Conservation (phyloP, 2,797 vertebrate genomes). For the Capromys pilorides region DNA sequence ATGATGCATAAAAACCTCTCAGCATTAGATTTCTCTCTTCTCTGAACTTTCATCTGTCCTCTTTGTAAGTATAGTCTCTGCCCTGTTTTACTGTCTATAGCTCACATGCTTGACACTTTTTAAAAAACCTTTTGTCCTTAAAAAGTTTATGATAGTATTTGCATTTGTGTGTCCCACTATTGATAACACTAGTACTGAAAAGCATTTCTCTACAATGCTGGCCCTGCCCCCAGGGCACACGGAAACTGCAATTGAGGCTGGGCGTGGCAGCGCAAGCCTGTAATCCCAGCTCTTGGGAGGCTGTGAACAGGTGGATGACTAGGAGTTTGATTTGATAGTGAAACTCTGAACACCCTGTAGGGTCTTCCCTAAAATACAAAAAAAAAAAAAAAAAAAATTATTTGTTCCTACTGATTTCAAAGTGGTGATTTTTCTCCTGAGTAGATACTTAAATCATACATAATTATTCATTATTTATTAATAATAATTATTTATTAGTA, state of each 20-base stretch:
- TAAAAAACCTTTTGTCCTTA: background rate
- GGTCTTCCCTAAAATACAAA: no score
- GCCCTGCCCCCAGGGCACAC: no score
- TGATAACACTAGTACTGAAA: background rate
- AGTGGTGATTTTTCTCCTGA: background rate
- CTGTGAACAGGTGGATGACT: no score
- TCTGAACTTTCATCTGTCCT: background rate
- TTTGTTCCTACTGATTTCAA: background rate
- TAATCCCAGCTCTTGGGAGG: no score
- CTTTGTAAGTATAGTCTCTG: background rate
- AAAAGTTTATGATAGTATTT: background rate
- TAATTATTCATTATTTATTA: no score
- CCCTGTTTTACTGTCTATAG: background rate
- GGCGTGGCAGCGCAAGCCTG: no score
- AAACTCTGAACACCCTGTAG: no score
- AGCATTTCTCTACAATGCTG: no score
- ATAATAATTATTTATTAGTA: background rate
- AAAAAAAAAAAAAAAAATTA: no score
- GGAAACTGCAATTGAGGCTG: no score
- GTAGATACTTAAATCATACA: no score
- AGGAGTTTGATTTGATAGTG: no score
- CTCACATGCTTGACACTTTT: background rate
- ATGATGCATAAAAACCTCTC: background rate
- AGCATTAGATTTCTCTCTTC: background rate
- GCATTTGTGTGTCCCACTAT: background rate